Evolutionary conservation across 2,113 vertebrate genomes (phyloP).

Genomic region (Prunella fulvescens): DNA sequence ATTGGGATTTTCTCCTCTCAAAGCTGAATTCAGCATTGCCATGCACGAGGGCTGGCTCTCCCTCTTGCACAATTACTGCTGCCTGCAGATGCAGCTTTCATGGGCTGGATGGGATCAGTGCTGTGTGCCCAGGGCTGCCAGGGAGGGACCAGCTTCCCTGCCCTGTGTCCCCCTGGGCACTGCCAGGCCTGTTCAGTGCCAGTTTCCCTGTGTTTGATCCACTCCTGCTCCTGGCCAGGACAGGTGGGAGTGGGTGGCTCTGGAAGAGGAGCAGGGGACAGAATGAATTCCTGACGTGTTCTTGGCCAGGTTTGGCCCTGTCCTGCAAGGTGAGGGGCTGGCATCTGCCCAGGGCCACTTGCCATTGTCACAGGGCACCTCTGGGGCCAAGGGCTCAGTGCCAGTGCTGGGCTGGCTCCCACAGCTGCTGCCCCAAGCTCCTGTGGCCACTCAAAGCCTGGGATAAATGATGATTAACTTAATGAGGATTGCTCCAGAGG

Average conservation of each 20-base stretch:
- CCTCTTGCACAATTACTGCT: neutral
- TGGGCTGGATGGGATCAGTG: fast-evolving
- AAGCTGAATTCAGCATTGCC: neutral
- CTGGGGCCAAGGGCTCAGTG: fast-evolving
- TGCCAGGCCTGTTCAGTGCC: fast-evolving
- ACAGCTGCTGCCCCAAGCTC: fast-evolving
- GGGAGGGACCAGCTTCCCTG: neutral
- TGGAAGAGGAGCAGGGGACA: fast-evolving
- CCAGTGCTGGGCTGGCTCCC: fast-evolving
- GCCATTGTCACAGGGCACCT: neutral
- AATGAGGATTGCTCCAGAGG: neutral
- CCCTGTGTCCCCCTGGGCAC: too few relatives aligned
- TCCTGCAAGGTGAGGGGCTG: neutral
- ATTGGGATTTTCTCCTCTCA: neutral
- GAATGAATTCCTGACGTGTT: fast-evolving
- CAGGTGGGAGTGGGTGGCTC: too few relatives aligned
- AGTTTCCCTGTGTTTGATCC: fast-evolving
- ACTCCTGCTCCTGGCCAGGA: fast-evolving
- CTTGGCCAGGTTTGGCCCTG: neutral
- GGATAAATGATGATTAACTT: fast-evolving
- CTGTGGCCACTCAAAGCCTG: too few relatives aligned
- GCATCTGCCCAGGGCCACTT: neutral
- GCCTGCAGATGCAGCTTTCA: neutral
- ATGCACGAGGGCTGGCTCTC: neutral
- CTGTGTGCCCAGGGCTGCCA: fast-evolving